Conservation (phyloP, 2,888 invertebrate genomes). For the Cerceris rybyensis region DNA sequence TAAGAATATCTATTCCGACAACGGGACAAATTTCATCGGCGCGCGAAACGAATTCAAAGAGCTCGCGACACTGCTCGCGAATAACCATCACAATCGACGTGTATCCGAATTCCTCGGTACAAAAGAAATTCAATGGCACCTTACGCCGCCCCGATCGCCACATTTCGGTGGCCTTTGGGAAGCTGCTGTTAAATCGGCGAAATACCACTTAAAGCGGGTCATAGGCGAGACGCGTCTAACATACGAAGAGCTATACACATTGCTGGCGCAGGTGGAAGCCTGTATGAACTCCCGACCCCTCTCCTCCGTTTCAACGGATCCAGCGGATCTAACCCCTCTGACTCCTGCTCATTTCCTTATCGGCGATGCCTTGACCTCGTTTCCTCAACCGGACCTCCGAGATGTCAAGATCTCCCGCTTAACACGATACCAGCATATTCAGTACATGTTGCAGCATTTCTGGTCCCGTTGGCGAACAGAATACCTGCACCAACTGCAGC, state of each 20-base stretch:
- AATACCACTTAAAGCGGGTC: constrained; percentile 66
- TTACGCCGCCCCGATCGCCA: constrained; percentile 16
- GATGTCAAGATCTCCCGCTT: neutral
- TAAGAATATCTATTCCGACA: neutral
- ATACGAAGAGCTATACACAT: constrained; percentile 62
- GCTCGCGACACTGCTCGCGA: neutral
- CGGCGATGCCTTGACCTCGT: neutral
- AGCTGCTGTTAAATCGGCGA: constrained; percentile 55
- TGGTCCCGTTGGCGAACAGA: constrained; percentile 59
- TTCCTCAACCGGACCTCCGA: constrained; percentile 4
- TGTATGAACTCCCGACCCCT: constrained; percentile 57
- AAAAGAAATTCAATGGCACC: neutral
- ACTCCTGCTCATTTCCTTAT: constrained; percentile 63
- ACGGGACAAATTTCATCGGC: constrained; percentile 11
- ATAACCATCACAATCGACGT: neutral
- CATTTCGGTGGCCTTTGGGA: constrained; percentile 30
- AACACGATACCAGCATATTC: constrained; percentile 36
- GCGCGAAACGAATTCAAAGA: neutral
- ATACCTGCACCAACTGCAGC: constrained; percentile 31
- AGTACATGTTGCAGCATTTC: constrained; percentile 52
- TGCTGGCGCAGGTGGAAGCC: constrained; percentile 52
- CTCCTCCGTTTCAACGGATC: constrained; percentile 48
- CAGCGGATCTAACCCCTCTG: constrained; percentile 45
- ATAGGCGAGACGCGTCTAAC: constrained; percentile 57
- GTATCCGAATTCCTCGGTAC: neutral